Evolutionary conservation across 1,140 invertebrate genomes (phyloP).

Genomic region (Zaprionus ornatus): DNA sequence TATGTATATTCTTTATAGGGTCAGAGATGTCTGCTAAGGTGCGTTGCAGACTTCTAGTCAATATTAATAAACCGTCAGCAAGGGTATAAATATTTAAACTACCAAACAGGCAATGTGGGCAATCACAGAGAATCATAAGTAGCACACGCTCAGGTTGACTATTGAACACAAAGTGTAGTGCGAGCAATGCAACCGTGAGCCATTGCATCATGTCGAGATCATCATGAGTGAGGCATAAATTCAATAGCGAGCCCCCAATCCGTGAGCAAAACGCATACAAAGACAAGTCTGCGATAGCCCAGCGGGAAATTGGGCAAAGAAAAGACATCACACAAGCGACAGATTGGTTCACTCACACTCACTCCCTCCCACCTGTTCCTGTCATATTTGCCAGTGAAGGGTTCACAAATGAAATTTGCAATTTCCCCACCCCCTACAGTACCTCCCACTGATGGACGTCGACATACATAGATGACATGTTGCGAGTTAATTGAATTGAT

Average conservation of each 20-base stretch:
- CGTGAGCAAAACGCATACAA: neutral
- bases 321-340: neutral
- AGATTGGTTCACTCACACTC: neutral
- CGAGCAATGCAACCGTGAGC: neutral
- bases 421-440: conserved; percentile 22
- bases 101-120: too few relatives aligned
- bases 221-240: neutral
- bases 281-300: neutral
- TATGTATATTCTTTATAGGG: too few relatives aligned
- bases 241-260: neutral
- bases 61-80: too few relatives aligned
- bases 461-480: conserved; percentile 42
- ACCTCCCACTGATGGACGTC: conserved; percentile 15
- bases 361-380: neutral
- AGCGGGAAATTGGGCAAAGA: neutral
- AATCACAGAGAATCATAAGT: too few relatives aligned
- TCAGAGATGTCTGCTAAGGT: too few relatives aligned
- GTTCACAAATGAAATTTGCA: conserved; percentile 47
- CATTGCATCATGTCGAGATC: neutral
- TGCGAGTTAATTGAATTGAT: conserved; percentile 68
- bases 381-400: conserved; percentile 3
- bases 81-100: too few relatives aligned
- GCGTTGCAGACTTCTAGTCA: too few relatives aligned
- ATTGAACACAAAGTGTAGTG: too few relatives aligned
- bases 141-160: too few relatives aligned